Base-by-base conservation (phyloP, 2,113 vertebrate genomes). In the Aspiorhynchus laticeps region DNA sequence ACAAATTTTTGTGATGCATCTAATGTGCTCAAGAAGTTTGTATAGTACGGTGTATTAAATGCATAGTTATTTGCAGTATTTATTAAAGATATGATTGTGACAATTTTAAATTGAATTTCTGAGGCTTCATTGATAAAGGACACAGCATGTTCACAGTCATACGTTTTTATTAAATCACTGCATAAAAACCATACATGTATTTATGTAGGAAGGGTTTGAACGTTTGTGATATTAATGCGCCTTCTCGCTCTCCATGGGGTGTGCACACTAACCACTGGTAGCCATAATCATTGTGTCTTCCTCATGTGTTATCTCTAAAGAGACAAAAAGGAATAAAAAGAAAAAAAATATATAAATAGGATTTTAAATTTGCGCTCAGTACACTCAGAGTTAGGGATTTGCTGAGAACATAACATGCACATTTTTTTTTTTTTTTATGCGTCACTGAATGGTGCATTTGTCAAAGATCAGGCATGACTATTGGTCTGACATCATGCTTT, bases 161-260 rank as follows among this genome's bases (percentile, higher is more conserved):
- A 83, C 75, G 36, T 59, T 2, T 63, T 88, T 46, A 33, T 88
- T 88, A 90, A 91, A 89, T 53, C 1, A 74, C 91, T 93, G 91
- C 93, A 94, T 93, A 94, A 89, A 80, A 87, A 87, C 17, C 0
- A 53, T 86, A 74, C 31, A 86, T 14, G 59, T 26, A 17, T 41
- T 17, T 65, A 19, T 76, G 36, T 14, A 48, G 17, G 83, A 67
- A 26, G 53, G 15, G 19, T 56, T 67, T 41, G 17, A 80, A 43
- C 48, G 12, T 73, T n/a, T 82, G 82, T 89, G 36, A 87, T 1
- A 19, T 73, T 80, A 80, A 74, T 53, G 82, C 90, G n/a, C 89
- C 41, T 63, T 85, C 24, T 88, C 88, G 51, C 71, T 77, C 84
- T 90, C 56, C 61, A 53, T 63, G 26, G 19, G 26, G 48, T 65